phyloP scores from a whole-genome alignment of 1,140 invertebrate species.

The Drepana arcuata region DNA sequence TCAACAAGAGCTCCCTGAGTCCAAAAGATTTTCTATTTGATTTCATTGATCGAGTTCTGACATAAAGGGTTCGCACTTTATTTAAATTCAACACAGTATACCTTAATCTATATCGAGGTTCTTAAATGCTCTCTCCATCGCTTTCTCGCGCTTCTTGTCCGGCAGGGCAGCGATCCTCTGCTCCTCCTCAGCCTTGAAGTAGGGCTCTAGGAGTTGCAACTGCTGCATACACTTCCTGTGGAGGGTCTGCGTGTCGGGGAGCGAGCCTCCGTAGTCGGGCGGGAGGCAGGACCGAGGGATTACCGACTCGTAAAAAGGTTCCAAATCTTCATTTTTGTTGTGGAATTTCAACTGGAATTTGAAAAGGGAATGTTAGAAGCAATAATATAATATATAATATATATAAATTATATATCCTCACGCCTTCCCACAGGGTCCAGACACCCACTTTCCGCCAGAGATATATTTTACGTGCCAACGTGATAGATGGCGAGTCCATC shows the following conservation, averaged over 20 bases:
- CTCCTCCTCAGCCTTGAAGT: conserved; percentile 56
- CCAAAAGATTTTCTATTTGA: too few species aligned
- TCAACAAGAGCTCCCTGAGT: too few species aligned
- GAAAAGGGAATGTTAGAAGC: conserved; percentile 1
- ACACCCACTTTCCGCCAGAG: too few species aligned
- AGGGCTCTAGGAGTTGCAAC: conserved; percentile 38
- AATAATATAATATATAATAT: neutral
- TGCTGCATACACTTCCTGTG: conserved; percentile 54
- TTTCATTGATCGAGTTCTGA: too few species aligned
- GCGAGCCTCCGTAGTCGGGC: conserved; percentile 49
- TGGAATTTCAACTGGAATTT: conserved; percentile 59
- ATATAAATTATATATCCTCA: too few species aligned
- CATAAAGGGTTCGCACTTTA: too few species aligned
- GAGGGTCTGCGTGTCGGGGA: conserved; percentile 48
- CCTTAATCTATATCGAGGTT: conserved; percentile 56
- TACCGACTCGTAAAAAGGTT: conserved; percentile 55
- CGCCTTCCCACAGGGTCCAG: too few species aligned
- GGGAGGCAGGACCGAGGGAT: conserved; percentile 50
- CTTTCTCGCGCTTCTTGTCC: conserved; percentile 51
- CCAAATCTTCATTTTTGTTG: conserved; percentile 48
- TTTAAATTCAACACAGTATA: too few species aligned
- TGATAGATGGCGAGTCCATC: too few species aligned
- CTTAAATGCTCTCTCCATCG: conserved; percentile 49
- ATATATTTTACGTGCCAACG: too few species aligned
- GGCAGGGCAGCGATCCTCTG: conserved; percentile 45